phyloP scores from a whole-genome alignment of 2,888 invertebrate genomes.

The Serripes groenlandicus region DNA sequence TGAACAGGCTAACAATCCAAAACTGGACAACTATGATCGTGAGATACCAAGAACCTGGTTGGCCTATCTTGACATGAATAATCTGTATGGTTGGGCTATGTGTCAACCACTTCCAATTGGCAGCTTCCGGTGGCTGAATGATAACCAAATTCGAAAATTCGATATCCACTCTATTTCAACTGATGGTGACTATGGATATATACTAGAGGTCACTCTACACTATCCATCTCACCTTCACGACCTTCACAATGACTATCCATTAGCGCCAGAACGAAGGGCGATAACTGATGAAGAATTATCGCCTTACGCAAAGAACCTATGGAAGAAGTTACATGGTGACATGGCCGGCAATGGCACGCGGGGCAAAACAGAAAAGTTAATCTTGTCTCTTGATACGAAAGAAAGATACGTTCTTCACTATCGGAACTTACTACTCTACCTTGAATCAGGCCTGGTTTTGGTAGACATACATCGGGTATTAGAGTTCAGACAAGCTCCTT shows the following conservation, averaged over 20 bases:
- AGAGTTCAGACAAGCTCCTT: conserved; percentile 77
- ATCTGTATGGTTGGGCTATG: conserved; percentile 68
- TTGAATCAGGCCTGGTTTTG: conserved; percentile 69
- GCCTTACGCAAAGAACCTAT: conserved; percentile 8
- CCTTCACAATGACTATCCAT: conserved; percentile 18
- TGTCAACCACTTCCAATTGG: conserved; percentile 72
- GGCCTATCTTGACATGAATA: conserved; percentile 27
- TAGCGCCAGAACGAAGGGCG: conserved; percentile 14
- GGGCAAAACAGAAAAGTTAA: background rate
- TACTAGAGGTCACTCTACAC: conserved; percentile 15
- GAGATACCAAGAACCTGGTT: conserved; percentile 51
- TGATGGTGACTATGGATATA: conserved; percentile 16
- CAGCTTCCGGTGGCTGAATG: conserved; percentile 59
- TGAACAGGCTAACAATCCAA: conserved; percentile 47
- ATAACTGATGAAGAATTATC: conserved; percentile 11
- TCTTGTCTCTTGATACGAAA: conserved; percentile 63
- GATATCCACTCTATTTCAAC: background rate
- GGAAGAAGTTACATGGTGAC: conserved; percentile 17
- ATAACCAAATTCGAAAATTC: conserved; percentile 6
- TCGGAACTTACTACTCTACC: conserved; percentile 78
- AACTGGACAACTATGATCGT: conserved; percentile 53
- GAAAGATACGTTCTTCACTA: conserved; percentile 82
- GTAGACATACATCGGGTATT: conserved; percentile 79
- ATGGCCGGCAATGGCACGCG: background rate
- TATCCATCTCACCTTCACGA: conserved; percentile 18